A percentile compares a stretch with the other conserved stretches of the same genome.
Evolutionary conservation across 1,140 invertebrate genomes (phyloP).

Genomic region (Trichoplusia ni): DNA sequence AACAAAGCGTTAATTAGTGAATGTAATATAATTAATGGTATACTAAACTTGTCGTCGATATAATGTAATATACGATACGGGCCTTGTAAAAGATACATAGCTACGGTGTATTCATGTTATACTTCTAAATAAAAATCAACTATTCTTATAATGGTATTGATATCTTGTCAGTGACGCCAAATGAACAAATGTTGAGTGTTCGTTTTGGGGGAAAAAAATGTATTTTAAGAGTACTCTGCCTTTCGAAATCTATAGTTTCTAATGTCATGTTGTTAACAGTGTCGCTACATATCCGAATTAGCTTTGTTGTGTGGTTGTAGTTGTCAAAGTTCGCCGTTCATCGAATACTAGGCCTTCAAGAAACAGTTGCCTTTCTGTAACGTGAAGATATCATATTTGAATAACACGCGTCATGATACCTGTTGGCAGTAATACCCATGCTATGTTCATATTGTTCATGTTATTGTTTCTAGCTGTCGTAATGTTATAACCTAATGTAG

Average conservation of each 20-base stretch:
- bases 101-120: constrained; percentile 27
- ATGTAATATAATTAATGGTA: constrained; percentile 28
- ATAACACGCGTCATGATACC: not conserved
- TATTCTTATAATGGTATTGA: constrained; percentile 24
- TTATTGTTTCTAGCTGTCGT: not conserved
- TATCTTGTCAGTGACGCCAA: constrained; percentile 26
- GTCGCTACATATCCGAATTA: constrained; percentile 27
- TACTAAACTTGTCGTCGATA: constrained; percentile 5
- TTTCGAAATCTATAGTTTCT: constrained; percentile 9
- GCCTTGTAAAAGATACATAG: constrained; percentile 13
- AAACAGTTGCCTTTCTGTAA: not conserved
- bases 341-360: not conserved
- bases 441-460: not conserved
- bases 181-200: constrained; percentile 17
- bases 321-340: not conserved
- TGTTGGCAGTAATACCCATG: not conserved
- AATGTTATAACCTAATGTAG: constrained; percentile 13
- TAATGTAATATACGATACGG: constrained; percentile 10
- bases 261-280: constrained; percentile 15
- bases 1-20: constrained; percentile 23
- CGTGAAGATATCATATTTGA: not conserved
- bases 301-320: not conserved
- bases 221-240: constrained; percentile 20
- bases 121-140: constrained; percentile 19
- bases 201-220: constrained; percentile 9